Percentiles rank a stretch among this genome's conserved stretches.
Evolutionary conservation across 2,888 invertebrate genomes (phyloP).

Genomic region (Pomacea canaliculata): DNA sequence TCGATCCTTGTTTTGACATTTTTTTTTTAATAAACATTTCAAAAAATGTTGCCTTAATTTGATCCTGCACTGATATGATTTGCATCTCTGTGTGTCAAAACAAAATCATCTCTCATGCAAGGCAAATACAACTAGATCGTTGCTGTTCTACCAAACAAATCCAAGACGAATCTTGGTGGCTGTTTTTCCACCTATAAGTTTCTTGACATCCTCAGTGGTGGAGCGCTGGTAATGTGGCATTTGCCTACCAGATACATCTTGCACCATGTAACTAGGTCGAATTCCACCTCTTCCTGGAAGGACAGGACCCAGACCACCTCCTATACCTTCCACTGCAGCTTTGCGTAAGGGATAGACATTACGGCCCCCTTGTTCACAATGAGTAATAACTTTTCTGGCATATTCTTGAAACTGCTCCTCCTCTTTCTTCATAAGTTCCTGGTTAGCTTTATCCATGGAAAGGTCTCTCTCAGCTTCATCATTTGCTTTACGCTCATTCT

Average conservation of each 20-base stretch:
- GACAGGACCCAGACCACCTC: slow-evolving; percentile 65
- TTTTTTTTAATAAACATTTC: too few species aligned
- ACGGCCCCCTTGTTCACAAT: slow-evolving; percentile 66
- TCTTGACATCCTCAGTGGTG: slow-evolving; percentile 63
- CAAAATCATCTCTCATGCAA: too few species aligned
- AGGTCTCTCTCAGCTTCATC: slow-evolving; percentile 42
- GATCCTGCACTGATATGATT: too few species aligned
- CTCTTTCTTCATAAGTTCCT: slow-evolving; percentile 62
- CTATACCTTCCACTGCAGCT: slow-evolving; percentile 63
- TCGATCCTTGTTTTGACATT: too few species aligned
- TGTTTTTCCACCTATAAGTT: slow-evolving; percentile 55
- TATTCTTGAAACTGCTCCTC: slow-evolving; percentile 69
- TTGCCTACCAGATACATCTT: slow-evolving; percentile 64
- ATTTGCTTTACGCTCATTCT: slow-evolving; percentile 41
- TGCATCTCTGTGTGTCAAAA: too few species aligned
- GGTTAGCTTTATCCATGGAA: slow-evolving; percentile 61
- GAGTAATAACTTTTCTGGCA: slow-evolving; percentile 66
- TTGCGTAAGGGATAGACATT: slow-evolving; percentile 66
- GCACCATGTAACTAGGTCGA: slow-evolving; percentile 67
- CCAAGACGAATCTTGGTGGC: slow-evolving; percentile 65
- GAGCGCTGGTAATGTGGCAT: slow-evolving; percentile 64
- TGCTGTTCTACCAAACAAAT: slow-evolving; percentile 64
- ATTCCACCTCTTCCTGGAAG: slow-evolving; percentile 65
- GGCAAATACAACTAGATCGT: too few species aligned
- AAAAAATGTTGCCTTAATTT: too few species aligned